Evolutionary conservation across 1,140 invertebrate genomes (phyloP).

Genomic region (Trichoplusia ni): DNA sequence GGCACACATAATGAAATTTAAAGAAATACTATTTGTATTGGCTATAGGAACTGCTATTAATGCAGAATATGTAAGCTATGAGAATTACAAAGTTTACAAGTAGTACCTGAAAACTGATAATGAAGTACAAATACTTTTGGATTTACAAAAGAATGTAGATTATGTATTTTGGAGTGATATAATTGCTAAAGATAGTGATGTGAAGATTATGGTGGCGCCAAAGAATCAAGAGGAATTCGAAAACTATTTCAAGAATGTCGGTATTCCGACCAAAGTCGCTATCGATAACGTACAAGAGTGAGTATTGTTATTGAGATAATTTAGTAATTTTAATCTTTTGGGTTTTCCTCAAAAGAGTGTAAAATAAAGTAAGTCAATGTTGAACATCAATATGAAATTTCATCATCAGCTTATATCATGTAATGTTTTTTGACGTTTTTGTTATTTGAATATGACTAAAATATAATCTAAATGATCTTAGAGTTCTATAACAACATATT

Average conservation of each 20-base stretch:
- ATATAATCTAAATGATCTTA: no score
- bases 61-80: conserved; percentile 59
- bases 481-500: no score
- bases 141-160: conserved; percentile 40
- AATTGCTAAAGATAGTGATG: conserved; percentile 36
- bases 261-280: conserved; percentile 33
- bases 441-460: no score
- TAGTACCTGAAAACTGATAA: conserved; percentile 59
- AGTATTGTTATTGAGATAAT: conserved; percentile 30
- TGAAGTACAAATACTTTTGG: conserved; percentile 41
- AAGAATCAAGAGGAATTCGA: conserved; percentile 43
- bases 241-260: conserved; percentile 35
- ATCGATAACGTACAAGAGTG: conserved; percentile 72
- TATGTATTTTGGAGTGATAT: conserved; percentile 51
- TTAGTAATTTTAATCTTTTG: no score
- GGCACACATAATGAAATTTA: conserved; percentile 27
- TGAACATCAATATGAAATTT: no score
- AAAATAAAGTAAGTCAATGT: no score
- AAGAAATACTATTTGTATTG: conserved; percentile 35
- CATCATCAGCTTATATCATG: no score
- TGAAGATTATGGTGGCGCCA: conserved; percentile 51
- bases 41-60: conserved; percentile 32
- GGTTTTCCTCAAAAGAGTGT: no score
- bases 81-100: conserved; percentile 78
- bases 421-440: no score